Conservation (phyloP, 2,113 vertebrate genomes). For the Tetraodon nigroviridis region DNA sequence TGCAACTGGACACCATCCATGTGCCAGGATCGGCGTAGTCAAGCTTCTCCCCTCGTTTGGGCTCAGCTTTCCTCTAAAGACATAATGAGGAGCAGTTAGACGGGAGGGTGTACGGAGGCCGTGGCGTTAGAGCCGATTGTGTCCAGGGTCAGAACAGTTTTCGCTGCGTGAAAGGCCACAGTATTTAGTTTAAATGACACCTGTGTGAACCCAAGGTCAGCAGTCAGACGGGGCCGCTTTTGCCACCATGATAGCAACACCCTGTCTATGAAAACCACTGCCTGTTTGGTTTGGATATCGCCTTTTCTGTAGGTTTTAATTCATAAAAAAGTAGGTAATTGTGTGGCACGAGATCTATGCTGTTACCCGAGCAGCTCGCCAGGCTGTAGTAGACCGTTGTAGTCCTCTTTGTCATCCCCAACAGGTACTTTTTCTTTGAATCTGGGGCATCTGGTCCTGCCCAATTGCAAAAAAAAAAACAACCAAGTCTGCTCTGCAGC, state of each 20-base stretch:
- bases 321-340: too few species aligned
- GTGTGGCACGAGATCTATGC: too few species aligned
- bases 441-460: constrained; percentile 1
- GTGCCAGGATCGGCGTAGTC: constrained; percentile 50
- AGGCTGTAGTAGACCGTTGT: neutral
- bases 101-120: constrained; percentile 35
- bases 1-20: constrained; percentile 48
- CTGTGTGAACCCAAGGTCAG: neutral
- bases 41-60: constrained; percentile 34
- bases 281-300: neutral
- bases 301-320: too few species aligned
- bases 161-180: neutral
- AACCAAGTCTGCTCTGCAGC: neutral
- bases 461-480: neutral
- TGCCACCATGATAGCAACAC: constrained; percentile 22
- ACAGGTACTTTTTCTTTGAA: neutral
- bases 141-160: neutral
- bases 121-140: constrained; percentile 9
- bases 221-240: constrained; percentile 4
- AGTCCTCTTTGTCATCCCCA: neutral
- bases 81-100: constrained; percentile 35
- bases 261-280: neutral
- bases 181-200: neutral
- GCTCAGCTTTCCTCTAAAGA: constrained; percentile 25
- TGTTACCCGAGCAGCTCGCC: too few species aligned